phyloP scores from a whole-genome alignment of 2,113 vertebrate species.

The Epinephelus fuscoguttatus region DNA sequence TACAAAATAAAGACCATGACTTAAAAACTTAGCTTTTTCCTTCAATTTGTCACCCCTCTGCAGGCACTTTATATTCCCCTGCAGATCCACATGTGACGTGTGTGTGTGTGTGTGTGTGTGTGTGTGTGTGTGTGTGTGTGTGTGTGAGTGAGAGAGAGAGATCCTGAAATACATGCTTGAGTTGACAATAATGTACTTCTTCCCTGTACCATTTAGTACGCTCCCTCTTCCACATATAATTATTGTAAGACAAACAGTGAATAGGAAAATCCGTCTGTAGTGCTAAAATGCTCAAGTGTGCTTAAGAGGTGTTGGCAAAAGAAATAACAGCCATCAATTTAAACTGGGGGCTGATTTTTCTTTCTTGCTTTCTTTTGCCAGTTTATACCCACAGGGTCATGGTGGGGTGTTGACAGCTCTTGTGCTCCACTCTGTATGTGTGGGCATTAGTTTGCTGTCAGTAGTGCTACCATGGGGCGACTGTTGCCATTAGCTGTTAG shows the following conservation, averaged over 20 bases:
- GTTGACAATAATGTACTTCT: not conserved
- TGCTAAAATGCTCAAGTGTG: constrained; percentile 43
- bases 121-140: no score
- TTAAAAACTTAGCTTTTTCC: not conserved
- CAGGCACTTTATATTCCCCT: not conserved
- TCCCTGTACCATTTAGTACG: not conserved
- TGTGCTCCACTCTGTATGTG: constrained; percentile 64
- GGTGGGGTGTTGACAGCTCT: constrained; percentile 72
- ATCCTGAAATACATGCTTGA: not conserved
- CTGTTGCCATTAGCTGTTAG: constrained; percentile 77
- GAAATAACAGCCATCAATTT: constrained; percentile 53
- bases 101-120: not conserved
- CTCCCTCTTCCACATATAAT: constrained; percentile 6
- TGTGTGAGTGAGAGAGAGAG: no score
- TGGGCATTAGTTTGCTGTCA: constrained; percentile 73
- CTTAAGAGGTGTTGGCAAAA: constrained; percentile 51
- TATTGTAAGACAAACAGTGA: constrained; percentile 28
- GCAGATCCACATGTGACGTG: not conserved
- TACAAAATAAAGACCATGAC: not conserved
- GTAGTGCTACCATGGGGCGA: constrained; percentile 52
- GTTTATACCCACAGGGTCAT: constrained; percentile 65
- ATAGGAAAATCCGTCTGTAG: constrained; percentile 8
- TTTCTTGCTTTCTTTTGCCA: constrained; percentile 22
- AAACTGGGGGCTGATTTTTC: constrained; percentile 35
- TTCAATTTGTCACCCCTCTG: not conserved